A percentile compares a stretch with the other conserved stretches of the same genome.
These are phyloP conservation scores for Eptatretus burgeri DNA, from an alignment of 2,113 vertebrate species.

Conservation along the genomic window DNA sequence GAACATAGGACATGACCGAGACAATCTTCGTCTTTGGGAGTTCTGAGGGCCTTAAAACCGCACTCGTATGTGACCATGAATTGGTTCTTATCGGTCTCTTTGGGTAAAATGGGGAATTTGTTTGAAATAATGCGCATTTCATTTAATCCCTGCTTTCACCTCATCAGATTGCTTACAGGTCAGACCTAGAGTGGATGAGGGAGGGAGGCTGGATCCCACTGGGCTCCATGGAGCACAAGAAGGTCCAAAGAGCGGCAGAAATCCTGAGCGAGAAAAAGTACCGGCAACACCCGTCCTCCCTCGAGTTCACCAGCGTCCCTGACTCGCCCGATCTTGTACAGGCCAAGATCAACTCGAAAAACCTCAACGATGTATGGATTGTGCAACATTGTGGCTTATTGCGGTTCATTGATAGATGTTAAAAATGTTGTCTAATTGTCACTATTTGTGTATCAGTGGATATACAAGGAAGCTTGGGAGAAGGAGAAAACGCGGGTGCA, in stretches of 20 bases:
- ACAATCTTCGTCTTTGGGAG: no score
- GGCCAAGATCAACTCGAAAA: conserved; percentile 4
- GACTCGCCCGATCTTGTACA: conserved; percentile 53
- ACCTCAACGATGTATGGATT: not conserved
- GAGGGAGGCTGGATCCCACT: conserved; percentile 64
- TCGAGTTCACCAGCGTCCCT: conserved; percentile 42
- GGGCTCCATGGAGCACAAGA: conserved; percentile 51
- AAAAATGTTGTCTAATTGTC: no score
- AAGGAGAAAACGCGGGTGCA: conserved; percentile 43
- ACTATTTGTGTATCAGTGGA: conserved; percentile 14
- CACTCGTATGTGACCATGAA: no score
- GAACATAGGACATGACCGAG: no score
- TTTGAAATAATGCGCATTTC: no score
- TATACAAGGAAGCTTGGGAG: conserved; percentile 31
- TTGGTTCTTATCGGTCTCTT: no score
- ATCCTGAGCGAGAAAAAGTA: conserved; percentile 61
- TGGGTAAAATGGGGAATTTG: no score
- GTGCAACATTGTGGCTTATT: no score
- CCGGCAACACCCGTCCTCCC: conserved; percentile 42
- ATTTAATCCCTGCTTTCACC: no score
- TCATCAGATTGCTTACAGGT: not conserved
- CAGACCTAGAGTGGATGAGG: conserved; percentile 20
- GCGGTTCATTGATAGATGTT: no score
- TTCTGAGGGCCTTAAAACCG: no score
- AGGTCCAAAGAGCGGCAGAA: conserved; percentile 37